Percentiles rank a stretch among this genome's conserved stretches.
Evolutionary conservation across 2,797 vertebrate genomes (phyloP).

Genomic region (Synanceia verrucosa): DNA sequence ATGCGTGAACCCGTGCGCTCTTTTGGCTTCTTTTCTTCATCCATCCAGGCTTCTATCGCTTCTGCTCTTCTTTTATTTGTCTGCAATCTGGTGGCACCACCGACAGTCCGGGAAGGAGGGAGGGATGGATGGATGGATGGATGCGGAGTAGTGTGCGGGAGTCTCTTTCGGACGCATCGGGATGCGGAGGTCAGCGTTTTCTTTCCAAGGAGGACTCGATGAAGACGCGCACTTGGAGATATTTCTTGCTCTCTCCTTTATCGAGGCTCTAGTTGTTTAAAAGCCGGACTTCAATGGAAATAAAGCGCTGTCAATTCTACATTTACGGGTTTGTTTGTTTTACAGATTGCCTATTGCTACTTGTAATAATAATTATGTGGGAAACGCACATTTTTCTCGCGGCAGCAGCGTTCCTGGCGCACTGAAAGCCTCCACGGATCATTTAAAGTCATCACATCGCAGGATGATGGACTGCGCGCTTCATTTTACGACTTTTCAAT

Average conservation of each 20-base stretch:
- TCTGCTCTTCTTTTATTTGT: conserved; percentile 69
- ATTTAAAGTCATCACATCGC: conserved; percentile 85
- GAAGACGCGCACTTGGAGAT: conserved; percentile 52
- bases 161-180: conserved; percentile 2
- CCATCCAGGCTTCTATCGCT: conserved; percentile 44
- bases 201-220: neutral
- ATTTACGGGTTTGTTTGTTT: conserved; percentile 21
- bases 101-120: conserved; percentile 34
- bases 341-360: neutral
- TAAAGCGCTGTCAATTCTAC: conserved; percentile 5
- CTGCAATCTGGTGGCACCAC: conserved; percentile 72
- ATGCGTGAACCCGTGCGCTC: conserved; percentile 81
- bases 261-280: neutral
- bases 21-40: conserved; percentile 70
- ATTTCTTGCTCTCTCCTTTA: conserved; percentile 32
- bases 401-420: conserved; percentile 37
- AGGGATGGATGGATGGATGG: conserved; percentile 11
- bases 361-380: neutral
- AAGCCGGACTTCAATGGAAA: conserved; percentile 40
- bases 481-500: conserved; percentile 93
- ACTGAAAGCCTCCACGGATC: conserved; percentile 82
- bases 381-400: neutral
- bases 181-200: conserved; percentile 21
- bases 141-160: neutral
- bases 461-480: conserved; percentile 91